phyloP scores from a whole-genome alignment of 2,888 invertebrate genomes.

The Acheta domesticus region DNA sequence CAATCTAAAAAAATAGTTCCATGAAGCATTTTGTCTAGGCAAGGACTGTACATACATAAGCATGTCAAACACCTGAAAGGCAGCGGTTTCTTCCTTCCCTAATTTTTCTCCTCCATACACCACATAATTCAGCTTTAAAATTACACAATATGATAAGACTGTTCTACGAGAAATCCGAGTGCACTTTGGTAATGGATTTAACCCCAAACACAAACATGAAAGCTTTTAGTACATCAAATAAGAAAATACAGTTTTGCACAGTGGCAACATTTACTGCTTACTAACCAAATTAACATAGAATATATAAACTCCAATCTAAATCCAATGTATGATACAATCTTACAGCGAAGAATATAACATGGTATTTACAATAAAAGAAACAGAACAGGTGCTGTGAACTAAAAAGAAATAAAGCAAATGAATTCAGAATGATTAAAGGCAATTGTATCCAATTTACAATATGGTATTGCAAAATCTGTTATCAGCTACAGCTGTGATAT shows the following conservation, averaged over 20 bases:
- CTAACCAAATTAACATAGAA: conserved; percentile 23
- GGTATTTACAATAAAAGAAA: conserved; percentile 36
- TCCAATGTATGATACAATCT: conserved; percentile 32
- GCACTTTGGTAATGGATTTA: neutral
- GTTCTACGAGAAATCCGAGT: neutral
- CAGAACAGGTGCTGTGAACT: neutral
- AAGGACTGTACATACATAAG: conserved; percentile 10
- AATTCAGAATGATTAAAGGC: conserved; percentile 26
- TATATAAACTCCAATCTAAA: conserved; percentile 23
- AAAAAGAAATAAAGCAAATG: conserved; percentile 24
- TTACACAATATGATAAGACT: neutral
- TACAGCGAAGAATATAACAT: conserved; percentile 34
- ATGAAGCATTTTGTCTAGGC: neutral
- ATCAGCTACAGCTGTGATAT: neutral
- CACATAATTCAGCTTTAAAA: conserved; percentile 3
- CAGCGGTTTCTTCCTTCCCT: conserved; percentile 1
- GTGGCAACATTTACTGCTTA: neutral
- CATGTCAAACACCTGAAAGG: neutral
- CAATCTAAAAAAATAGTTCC: neutral
- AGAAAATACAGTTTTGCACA: neutral
- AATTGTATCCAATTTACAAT: conserved; percentile 25
- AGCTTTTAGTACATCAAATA: conserved; percentile 12
- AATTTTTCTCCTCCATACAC: neutral
- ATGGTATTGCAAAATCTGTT: conserved; percentile 21
- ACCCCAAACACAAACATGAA: neutral